These are phyloP conservation scores for Ispidina lecontei DNA, from an alignment of 2,797 vertebrate species.

Conservation along the genomic window DNA sequence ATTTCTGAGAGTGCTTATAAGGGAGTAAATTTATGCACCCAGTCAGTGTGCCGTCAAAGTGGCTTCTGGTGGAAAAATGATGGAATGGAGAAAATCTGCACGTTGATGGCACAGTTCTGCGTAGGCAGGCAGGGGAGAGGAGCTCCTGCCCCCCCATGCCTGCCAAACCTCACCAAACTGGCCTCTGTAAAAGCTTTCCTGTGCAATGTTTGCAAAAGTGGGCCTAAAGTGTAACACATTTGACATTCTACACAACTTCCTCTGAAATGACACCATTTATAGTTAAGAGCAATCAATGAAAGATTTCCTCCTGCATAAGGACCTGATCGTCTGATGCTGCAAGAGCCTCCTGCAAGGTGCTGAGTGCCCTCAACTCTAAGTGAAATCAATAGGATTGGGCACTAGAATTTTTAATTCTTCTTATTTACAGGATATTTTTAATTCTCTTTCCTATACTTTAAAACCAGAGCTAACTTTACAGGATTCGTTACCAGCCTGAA, in stretches of 20 bases:
- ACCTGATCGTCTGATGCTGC: conserved; percentile 45
- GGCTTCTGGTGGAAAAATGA: neutral
- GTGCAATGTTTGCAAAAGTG: neutral
- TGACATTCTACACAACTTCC: conserved; percentile 25
- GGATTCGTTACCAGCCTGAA: neutral
- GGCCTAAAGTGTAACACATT: neutral
- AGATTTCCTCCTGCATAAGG: conserved; percentile 56
- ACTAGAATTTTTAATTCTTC: conserved; percentile 20
- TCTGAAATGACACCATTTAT: conserved; percentile 47
- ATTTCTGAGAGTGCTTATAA: neutral
- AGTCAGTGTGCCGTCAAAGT: neutral
- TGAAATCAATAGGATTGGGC: conserved; percentile 61
- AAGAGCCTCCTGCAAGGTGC: conserved; percentile 64
- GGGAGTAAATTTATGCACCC: neutral
- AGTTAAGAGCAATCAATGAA: conserved; percentile 68
- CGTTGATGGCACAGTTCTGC: neutral
- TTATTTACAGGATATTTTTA: neutral
- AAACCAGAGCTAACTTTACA: neutral
- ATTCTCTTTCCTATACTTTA: neutral
- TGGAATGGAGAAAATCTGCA: neutral
- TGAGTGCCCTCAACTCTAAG: conserved; percentile 51
- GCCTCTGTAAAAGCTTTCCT: neutral
- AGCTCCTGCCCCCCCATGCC: neutral
- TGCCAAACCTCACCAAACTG: accelerated
- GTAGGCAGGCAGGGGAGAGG: neutral